Evolutionary conservation across 1,140 invertebrate genomes (phyloP).

Genomic region (Zaprionus capensis): DNA sequence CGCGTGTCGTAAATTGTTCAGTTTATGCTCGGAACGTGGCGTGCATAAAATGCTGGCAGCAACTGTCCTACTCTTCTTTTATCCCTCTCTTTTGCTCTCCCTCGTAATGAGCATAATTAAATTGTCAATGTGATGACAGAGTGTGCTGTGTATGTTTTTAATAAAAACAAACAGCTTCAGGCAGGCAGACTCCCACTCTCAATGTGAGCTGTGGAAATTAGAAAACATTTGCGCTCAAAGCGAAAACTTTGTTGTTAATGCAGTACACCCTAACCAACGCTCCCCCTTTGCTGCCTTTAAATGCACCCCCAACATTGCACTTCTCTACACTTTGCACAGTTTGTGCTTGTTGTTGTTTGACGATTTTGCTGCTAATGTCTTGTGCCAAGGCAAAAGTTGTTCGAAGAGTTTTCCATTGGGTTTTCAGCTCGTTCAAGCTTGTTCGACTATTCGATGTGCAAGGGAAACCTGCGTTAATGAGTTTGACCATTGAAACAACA

Average conservation of each 20-base stretch:
- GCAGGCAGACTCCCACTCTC: not conserved
- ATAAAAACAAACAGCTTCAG: slow-evolving; percentile 35
- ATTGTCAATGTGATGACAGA: slow-evolving; percentile 45
- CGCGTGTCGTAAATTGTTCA: slow-evolving; percentile 69
- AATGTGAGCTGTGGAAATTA: slow-evolving; percentile 27
- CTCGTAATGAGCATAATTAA: slow-evolving; percentile 51
- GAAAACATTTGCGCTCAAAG: slow-evolving; percentile 57
- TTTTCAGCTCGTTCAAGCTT: slow-evolving; percentile 17
- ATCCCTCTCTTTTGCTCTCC: not conserved
- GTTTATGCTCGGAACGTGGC: slow-evolving; percentile 76
- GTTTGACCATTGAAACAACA: slow-evolving; percentile 47
- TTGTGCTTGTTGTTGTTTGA: slow-evolving; percentile 59
- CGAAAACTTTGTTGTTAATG: slow-evolving; percentile 50
- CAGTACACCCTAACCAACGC: not conserved
- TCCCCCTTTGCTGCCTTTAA: slow-evolving; percentile 36
- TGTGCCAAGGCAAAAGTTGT: slow-evolving; percentile 62
- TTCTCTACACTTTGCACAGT: slow-evolving; percentile 25
- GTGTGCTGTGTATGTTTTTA: slow-evolving; percentile 22
- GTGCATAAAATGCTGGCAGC: slow-evolving; percentile 55
- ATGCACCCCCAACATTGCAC: slow-evolving; percentile 31
- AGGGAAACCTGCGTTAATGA: slow-evolving; percentile 66
- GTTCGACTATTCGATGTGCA: slow-evolving; percentile 19
- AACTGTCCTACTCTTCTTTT: not conserved
- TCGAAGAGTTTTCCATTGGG: slow-evolving; percentile 36
- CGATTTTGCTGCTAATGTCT: slow-evolving; percentile 74